Evolutionary conservation across 2,113 vertebrate genomes (phyloP).

Genomic region (Anoplopoma fimbria): DNA sequence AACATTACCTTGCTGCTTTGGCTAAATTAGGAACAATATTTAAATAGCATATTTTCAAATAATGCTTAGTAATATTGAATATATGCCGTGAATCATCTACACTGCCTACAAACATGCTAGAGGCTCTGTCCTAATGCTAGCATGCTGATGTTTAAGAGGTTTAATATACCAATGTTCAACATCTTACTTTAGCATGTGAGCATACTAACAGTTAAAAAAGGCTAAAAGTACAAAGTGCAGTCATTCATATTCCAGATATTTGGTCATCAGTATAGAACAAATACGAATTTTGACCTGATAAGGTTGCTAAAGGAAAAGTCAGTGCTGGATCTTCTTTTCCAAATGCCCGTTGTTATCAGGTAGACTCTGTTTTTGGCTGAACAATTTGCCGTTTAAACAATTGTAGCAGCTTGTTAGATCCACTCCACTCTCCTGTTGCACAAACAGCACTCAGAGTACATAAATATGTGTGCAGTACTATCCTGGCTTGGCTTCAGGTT

Average conservation of each 20-base stretch:
- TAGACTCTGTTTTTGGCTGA: slow-evolving; percentile 11
- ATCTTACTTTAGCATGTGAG: neutral
- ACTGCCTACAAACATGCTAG: neutral
- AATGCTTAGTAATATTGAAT: neutral
- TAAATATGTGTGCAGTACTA: neutral
- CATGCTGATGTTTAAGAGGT: neutral
- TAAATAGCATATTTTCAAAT: neutral
- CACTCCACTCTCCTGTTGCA: neutral
- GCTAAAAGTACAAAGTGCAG: neutral
- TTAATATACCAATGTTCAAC: neutral
- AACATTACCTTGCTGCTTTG: neutral
- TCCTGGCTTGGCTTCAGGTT: neutral
- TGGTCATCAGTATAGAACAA: no score
- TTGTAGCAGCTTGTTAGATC: slow-evolving; percentile 24
- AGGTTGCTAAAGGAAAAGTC: neutral
- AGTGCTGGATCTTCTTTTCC: neutral
- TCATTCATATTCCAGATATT: no score
- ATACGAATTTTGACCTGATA: neutral
- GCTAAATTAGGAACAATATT: neutral
- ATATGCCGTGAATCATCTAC: neutral
- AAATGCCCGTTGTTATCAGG: slow-evolving; percentile 1
- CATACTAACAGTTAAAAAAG: neutral
- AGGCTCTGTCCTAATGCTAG: neutral
- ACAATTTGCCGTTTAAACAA: slow-evolving; percentile 32
- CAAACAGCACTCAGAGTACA: neutral